Base-by-base conservation (phyloP, 2,113 vertebrate species). In the Podilymbus podiceps region DNA sequence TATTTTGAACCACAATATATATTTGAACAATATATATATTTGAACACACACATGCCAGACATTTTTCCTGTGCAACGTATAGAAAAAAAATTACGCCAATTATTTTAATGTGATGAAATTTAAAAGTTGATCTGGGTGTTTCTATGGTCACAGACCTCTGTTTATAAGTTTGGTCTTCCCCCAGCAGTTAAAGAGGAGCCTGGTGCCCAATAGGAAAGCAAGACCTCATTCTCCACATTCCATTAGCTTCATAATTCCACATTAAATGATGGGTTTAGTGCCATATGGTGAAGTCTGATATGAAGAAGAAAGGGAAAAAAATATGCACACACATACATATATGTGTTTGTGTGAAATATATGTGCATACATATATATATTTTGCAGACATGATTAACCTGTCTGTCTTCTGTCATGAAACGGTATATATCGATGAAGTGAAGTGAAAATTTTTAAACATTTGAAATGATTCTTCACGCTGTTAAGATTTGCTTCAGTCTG, bases 111-210 rank as follows among this genome's bases (percentile, higher is more conserved):
- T 69, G 86, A 88, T 91, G 84, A 90, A 90, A 92, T 68, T 50
- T 88, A 68, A 33, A 96, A 66, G 82, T 87, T 49, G 66, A 62
- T 82, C 62, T 69, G 8, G 8, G 74, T 59, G 97, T 97, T 97
- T 96, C 95, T 95, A 96, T 97, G 96, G 97, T 40, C 95, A 89
- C 96, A 85, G 91, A 89, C 80, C 89, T 95, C 40, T 96, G 95
- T 96, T 97, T 97, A 82, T 92, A 58, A 31, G 38, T 55, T 90
- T 91, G 73, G 73, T 96, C 86, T 69, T 95, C 58, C 80, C 92
- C 58, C 63, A 82, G 86, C 66, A 78, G 69, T 49, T 82, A 89
- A 91, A 95, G 69, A 85, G 60, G 86, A 89, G 80, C 67, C 83
- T 73, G 94, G 80, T 95, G 92, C 87, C 88, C 95, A 69, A 91